Conservation (phyloP, 2,888 invertebrate species). For the Gandaritis pyraliata region DNA sequence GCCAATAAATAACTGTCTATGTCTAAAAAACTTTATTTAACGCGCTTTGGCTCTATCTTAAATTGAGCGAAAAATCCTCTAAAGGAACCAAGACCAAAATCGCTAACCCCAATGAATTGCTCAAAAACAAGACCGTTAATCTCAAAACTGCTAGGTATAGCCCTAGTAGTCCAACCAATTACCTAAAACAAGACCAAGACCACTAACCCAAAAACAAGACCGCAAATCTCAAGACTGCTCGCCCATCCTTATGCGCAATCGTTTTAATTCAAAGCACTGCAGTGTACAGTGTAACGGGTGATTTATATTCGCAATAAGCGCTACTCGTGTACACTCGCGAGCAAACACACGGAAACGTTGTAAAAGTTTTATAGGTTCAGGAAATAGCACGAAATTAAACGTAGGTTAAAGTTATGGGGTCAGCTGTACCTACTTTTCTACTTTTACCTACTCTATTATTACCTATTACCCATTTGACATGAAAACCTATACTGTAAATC, state of each 20-base stretch:
- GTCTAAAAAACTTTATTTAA: too few species aligned
- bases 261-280: constrained; percentile 40
- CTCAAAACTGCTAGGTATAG: neutral
- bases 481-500: too few species aligned
- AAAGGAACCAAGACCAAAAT: too few species aligned
- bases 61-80: neutral
- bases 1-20: too few species aligned
- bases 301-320: constrained; percentile 54
- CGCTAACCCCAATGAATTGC: too few species aligned
- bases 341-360: constrained; percentile 22
- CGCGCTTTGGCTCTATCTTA: too few species aligned
- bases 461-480: too few species aligned
- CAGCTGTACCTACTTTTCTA: constrained; percentile 3
- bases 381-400: constrained; percentile 20
- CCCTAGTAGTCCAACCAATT: too few species aligned
- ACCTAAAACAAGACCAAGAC: too few species aligned
- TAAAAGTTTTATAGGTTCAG: constrained; percentile 29
- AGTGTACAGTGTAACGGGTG: constrained; percentile 41
- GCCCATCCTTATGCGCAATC: constrained; percentile 27
- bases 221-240: neutral
- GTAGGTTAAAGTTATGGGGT: constrained; percentile 20
- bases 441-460: neutral
- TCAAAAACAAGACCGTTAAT: neutral
- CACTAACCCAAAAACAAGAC: neutral
- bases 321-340: constrained; percentile 35